Evolutionary conservation across 1,140 invertebrate species (phyloP).

Genomic region (Delia radicum): DNA sequence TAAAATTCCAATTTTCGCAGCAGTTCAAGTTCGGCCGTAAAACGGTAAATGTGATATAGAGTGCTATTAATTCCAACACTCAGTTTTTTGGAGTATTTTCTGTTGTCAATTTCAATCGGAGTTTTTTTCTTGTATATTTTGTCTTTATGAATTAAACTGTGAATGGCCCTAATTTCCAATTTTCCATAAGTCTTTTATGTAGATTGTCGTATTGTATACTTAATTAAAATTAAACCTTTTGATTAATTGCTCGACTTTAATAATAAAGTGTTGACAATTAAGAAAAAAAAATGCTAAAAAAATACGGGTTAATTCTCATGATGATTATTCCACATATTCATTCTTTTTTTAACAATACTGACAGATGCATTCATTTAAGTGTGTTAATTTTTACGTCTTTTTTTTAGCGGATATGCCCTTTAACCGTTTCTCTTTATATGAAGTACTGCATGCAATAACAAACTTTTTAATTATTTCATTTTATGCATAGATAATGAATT

Average conservation of each 20-base stretch:
- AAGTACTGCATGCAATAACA: not conserved
- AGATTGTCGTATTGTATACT: not conserved
- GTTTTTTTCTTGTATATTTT: too few species aligned
- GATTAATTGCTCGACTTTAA: not conserved
- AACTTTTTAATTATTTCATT: not conserved
- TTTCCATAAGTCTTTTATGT: not conserved
- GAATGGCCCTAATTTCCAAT: not conserved
- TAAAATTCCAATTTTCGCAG: too few species aligned
- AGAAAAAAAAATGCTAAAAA: not conserved
- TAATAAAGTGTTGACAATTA: constrained; percentile 5
- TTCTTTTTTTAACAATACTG: too few species aligned
- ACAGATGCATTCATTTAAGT: too few species aligned
- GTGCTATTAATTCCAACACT: too few species aligned
- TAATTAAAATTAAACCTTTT: constrained; percentile 5
- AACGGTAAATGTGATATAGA: too few species aligned
- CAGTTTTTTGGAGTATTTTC: too few species aligned
- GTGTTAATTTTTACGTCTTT: too few species aligned
- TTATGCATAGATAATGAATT: not conserved
- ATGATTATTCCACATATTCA: not conserved
- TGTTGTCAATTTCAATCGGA: too few species aligned
- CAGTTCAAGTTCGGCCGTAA: too few species aligned
- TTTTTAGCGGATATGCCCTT: not conserved
- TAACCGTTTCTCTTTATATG: not conserved
- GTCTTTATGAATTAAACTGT: too few species aligned
- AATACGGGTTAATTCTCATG: not conserved